These are phyloP conservation scores for Rhincodon typus DNA, from an alignment of 2,797 vertebrate species.

Conservation along the genomic window DNA sequence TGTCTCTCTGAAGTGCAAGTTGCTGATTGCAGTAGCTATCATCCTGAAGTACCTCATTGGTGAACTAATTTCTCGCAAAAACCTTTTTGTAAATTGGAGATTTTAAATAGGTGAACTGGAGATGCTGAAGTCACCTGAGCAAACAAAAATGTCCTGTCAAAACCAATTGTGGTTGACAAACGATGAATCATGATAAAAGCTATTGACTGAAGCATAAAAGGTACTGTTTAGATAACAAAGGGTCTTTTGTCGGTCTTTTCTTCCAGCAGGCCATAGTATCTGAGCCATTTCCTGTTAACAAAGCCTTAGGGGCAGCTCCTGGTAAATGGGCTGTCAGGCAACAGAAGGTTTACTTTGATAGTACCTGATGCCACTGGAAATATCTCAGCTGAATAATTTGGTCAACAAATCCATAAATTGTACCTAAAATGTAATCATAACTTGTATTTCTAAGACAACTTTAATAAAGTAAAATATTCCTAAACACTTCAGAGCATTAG, in stretches of 20 bases:
- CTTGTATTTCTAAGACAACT: neutral
- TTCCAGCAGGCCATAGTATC: neutral
- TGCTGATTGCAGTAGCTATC: neutral
- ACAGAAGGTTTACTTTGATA: neutral
- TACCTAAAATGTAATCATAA: neutral
- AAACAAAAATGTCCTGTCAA: neutral
- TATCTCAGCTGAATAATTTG: neutral
- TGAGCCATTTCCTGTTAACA: neutral
- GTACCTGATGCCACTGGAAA: neutral
- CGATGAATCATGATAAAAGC: neutral
- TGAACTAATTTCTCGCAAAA: neutral
- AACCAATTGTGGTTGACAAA: neutral
- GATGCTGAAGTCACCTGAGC: neutral
- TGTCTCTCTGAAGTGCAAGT: neutral
- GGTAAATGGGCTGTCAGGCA: neutral
- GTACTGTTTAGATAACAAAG: neutral
- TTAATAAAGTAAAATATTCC: neutral
- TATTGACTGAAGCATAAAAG: neutral
- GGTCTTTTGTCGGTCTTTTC: neutral
- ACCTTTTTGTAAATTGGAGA: neutral
- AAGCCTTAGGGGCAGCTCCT: neutral
- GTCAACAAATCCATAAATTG: neutral
- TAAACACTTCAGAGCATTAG: neutral
- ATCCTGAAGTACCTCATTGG: neutral
- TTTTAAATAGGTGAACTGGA: neutral